Conservation (phyloP, 1,140 invertebrate genomes). For the Trichonephila clavipes region DNA sequence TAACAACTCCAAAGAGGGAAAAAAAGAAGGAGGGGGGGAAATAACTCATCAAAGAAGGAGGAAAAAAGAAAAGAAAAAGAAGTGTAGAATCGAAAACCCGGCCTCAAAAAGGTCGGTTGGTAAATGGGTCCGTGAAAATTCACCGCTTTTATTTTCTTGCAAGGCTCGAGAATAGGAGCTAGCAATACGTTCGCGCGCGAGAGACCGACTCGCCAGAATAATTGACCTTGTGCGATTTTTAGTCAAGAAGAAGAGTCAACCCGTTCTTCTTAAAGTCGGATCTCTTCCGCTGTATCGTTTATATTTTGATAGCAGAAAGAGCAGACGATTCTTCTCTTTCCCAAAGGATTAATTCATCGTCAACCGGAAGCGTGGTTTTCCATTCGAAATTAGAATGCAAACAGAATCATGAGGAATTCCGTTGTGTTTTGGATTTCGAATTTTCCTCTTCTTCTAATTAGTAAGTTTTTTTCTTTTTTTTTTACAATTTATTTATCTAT, state of each 20-base stretch:
- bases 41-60: slow-evolving; percentile 3
- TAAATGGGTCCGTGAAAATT: slow-evolving; percentile 64
- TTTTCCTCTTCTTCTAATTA: slow-evolving; percentile 10
- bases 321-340: slow-evolving; percentile 26
- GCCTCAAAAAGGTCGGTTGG: slow-evolving; percentile 60
- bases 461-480: slow-evolving; percentile 28
- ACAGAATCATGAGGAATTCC: slow-evolving; percentile 17
- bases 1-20: slow-evolving; percentile 2
- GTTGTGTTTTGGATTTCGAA: slow-evolving; percentile 36
- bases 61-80: neutral
- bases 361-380: slow-evolving; percentile 34
- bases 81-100: slow-evolving; percentile 48
- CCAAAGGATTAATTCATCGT: neutral
- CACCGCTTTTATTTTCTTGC: slow-evolving; percentile 67
- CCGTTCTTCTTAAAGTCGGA: slow-evolving; percentile 37
- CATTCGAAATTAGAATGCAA: slow-evolving; percentile 59
- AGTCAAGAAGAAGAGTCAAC: slow-evolving; percentile 54
- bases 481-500: neutral
- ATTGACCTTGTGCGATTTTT: slow-evolving; percentile 61
- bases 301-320: slow-evolving; percentile 12
- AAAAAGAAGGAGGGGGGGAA: neutral
- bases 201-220: slow-evolving; percentile 31
- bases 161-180: neutral
- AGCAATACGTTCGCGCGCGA: neutral
- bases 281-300: slow-evolving; percentile 41